Base-by-base conservation (phyloP, 2,113 vertebrate genomes). In the Haemorhous mexicanus region DNA sequence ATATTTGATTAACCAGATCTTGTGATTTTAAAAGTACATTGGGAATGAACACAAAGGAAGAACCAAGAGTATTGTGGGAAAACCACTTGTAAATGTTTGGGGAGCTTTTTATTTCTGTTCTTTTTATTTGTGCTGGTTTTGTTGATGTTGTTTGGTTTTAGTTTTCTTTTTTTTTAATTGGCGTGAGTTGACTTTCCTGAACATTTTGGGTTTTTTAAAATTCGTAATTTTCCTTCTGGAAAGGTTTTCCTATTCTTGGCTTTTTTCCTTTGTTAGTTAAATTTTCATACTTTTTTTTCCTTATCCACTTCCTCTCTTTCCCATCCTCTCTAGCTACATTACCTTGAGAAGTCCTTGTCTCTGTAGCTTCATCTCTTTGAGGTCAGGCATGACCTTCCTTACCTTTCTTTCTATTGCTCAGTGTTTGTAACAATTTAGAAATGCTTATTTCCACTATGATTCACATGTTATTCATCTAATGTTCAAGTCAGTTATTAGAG, bases 171-270 rank as follows among this genome's bases (percentile, higher is more conserved):
- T 35, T 49, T 64, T 33, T 7, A 33, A 67, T 52, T 44, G 10
- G 1, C 20, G 2, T 56, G 13, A 52, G 13, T 55, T 68, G 23
- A 27, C 20, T 76, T 82, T 69, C 37, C 19, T 68, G 22, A 61
- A 33, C 3, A 2, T 21, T 16, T 73, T 44, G 21, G 5, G 0
- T 8, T 47, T 28, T n/a, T 11, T 59, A 5, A 4, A 16, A 44
- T 53, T 87, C 49, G 7, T 22, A 22, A 27, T 87, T 59, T 78
- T 18, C 3, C 8, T n/a, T 82, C 28, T 46, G 30, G 47, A 75
- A 74, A 61, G 2, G 2, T 23, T 86, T 79, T 69, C 15, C 9
- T 82, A 56, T 70, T 56, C 44, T 84, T 87, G 41, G 5, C 22
- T 90, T 94, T 82, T 30, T 47, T 16, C 14, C 33, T 81, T 70